Evolutionary conservation across 2,113 vertebrate genomes (phyloP).

Genomic region (Tonatia bakeri): DNA sequence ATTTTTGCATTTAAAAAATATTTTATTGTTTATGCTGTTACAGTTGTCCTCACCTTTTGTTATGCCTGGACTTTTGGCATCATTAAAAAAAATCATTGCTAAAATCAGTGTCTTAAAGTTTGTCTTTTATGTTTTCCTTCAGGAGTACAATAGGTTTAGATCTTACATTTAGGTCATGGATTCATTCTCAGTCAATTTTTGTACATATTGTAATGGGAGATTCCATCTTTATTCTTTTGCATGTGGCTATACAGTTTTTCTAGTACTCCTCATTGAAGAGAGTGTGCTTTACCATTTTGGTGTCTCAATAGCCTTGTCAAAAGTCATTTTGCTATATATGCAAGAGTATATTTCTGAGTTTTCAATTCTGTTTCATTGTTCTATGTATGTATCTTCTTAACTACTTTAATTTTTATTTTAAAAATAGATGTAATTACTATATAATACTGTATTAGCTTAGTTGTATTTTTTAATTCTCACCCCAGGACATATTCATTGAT

Average conservation of each 20-base stretch:
- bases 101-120: background rate
- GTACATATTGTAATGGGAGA: background rate
- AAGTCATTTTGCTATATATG: background rate
- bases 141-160: background rate
- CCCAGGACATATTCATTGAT: too few relatives aligned
- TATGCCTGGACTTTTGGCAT: background rate
- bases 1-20: background rate
- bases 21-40: too few relatives aligned
- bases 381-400: background rate
- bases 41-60: background rate
- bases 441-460: too few relatives aligned
- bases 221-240: background rate
- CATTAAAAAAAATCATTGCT: background rate
- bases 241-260: background rate
- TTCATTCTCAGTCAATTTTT: background rate
- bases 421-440: too few relatives aligned
- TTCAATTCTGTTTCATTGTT: background rate
- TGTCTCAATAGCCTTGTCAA: background rate
- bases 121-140: background rate
- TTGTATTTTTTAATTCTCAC: too few relatives aligned
- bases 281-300: background rate
- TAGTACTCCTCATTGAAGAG: background rate
- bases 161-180: background rate
- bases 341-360: background rate
- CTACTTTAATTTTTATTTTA: too few relatives aligned